Evolutionary conservation across 2,113 vertebrate species (phyloP).

Genomic region (Anguilla rostrata): DNA sequence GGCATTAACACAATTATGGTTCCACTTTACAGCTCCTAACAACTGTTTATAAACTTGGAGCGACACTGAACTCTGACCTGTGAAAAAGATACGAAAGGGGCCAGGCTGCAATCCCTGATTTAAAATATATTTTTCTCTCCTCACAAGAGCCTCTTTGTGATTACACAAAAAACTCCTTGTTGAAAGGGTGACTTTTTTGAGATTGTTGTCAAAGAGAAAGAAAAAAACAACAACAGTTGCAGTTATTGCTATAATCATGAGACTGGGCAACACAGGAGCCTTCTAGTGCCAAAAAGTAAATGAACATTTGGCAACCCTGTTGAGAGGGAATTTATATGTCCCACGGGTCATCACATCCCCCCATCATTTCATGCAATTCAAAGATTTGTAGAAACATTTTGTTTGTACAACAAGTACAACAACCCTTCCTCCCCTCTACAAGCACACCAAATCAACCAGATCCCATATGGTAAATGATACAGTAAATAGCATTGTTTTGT

Average conservation of each 20-base stretch:
- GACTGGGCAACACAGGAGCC: conserved; percentile 3
- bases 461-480: no score
- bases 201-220: conserved; percentile 11
- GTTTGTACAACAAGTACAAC: no score
- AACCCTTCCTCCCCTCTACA: no score
- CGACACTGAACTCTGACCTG: conserved; percentile 71
- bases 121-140: conserved; percentile 50
- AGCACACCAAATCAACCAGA: no score
- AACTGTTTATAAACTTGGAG: conserved; percentile 69
- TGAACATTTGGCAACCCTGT: not conserved
- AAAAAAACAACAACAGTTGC: conserved; percentile 18
- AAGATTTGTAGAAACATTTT: no score
- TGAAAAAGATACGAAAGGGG: conserved; percentile 52
- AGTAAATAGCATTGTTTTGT: no score
- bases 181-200: conserved; percentile 35
- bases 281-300: not conserved
- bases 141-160: conserved; percentile 45
- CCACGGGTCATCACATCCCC: not conserved
- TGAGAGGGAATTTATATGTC: not conserved
- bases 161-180: conserved; percentile 58
- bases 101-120: conserved; percentile 44
- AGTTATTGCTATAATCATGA: conserved; percentile 41
- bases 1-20: conserved; percentile 48
- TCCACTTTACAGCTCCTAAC: conserved; percentile 40
- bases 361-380: not conserved